Evolutionary conservation across 2,797 vertebrate genomes (phyloP).

Genomic region (Bovichtus variegatus): DNA sequence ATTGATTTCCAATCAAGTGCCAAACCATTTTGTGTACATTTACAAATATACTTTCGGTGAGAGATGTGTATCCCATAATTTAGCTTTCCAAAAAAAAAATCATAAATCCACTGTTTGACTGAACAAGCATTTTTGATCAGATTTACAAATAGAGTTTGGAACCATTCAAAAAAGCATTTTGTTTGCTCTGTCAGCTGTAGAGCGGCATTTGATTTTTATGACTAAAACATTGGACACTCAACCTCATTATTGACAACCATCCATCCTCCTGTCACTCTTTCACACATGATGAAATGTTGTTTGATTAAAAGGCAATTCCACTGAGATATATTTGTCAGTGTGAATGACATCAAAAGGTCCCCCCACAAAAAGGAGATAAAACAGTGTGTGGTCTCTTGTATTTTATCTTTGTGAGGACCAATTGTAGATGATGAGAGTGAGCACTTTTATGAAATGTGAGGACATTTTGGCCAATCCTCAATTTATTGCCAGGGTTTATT

Average conservation of each 20-base stretch:
- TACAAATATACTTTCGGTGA: conserved; percentile 13
- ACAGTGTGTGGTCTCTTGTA: neutral
- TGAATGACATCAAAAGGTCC: conserved; percentile 30
- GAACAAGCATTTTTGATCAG: conserved; percentile 19
- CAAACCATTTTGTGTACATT: conserved; percentile 6
- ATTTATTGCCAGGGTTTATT: neutral
- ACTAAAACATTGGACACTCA: conserved; percentile 28
- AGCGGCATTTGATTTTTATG: conserved; percentile 14
- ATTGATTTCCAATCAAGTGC: conserved; percentile 9
- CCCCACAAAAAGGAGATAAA: neutral
- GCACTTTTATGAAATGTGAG: neutral
- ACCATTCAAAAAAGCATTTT: neutral
- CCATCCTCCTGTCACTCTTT: conserved; percentile 6
- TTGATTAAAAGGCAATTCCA: conserved; percentile 30
- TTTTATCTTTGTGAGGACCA: neutral
- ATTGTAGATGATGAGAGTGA: neutral
- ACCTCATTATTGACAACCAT: conserved; percentile 46
- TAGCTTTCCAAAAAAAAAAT: neutral
- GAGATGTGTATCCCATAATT: conserved; percentile 33
- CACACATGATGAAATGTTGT: conserved; percentile 39
- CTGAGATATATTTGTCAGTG: conserved; percentile 29
- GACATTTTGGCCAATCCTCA: neutral
- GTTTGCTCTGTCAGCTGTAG: conserved; percentile 17
- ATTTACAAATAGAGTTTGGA: conserved; percentile 18
- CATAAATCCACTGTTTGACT: conserved; percentile 11